phyloP scores from a whole-genome alignment of 1,140 invertebrate genomes.

The Platyscapa corneri region DNA sequence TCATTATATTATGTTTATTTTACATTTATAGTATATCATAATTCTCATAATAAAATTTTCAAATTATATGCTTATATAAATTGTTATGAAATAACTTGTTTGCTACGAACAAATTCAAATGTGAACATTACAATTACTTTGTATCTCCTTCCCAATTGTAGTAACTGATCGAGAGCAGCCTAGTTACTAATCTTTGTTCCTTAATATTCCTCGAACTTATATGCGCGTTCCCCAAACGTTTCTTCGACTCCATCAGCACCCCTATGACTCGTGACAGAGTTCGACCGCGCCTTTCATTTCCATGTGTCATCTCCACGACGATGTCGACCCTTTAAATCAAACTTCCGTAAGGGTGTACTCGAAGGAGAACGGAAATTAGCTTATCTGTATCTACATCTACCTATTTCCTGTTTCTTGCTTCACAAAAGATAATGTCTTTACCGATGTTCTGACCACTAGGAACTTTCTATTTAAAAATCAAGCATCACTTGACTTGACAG shows the following conservation, averaged over 20 bases:
- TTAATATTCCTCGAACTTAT: background rate
- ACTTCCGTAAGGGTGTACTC: background rate
- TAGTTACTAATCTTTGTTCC: background rate
- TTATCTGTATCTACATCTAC: background rate
- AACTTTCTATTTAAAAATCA: background rate
- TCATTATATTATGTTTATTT: no score
- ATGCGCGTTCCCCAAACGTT: background rate
- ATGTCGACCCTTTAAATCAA: background rate
- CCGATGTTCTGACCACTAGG: background rate
- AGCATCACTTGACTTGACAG: background rate
- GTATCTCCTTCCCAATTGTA: background rate
- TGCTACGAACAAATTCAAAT: background rate
- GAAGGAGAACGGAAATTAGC: slow-evolving; percentile 8
- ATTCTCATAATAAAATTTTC: background rate
- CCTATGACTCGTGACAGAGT: background rate
- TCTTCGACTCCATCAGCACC: background rate
- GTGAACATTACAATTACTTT: background rate
- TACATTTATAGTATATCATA: no score
- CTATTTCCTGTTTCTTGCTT: background rate
- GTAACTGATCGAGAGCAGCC: background rate
- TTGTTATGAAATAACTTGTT: background rate
- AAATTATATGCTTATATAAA: background rate
- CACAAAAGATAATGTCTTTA: background rate
- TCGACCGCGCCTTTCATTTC: slow-evolving; percentile 59
- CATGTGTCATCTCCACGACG: slow-evolving; percentile 63